phyloP scores from a whole-genome alignment of 2,113 vertebrate genomes.

The Tonatia bakeri region DNA sequence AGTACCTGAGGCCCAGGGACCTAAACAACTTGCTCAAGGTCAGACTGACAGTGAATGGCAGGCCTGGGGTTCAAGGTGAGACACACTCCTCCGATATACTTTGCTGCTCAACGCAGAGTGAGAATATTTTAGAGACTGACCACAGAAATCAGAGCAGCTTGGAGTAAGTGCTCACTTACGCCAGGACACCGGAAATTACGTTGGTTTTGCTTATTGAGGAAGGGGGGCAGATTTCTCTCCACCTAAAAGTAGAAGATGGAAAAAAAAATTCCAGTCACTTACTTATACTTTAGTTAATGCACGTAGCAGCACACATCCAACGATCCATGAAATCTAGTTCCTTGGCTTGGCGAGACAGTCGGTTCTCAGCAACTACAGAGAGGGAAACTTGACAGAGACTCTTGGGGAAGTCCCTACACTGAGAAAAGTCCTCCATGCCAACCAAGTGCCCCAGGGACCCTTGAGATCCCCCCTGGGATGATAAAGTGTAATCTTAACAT shows the following conservation, averaged over 20 bases:
- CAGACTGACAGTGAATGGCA: not conserved
- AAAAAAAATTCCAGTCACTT: not conserved
- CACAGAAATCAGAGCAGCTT: not conserved
- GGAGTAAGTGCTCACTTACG: not conserved
- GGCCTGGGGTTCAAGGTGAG: not conserved
- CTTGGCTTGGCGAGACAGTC: not conserved
- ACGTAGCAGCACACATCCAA: not conserved
- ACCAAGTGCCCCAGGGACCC: constrained; percentile 45
- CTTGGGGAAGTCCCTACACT: constrained; percentile 52
- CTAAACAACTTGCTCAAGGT: not conserved
- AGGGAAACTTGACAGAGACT: constrained; percentile 33
- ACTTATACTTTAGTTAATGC: not conserved
- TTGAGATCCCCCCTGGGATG: constrained; percentile 29
- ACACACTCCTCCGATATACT: not conserved
- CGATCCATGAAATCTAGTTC: not conserved
- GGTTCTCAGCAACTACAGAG: not conserved
- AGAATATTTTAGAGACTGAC: not conserved
- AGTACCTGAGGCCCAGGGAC: not conserved
- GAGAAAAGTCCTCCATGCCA: constrained; percentile 49
- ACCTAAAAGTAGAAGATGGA: not conserved
- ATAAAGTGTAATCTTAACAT: constrained; percentile 22
- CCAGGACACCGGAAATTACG: not conserved
- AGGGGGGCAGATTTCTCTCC: not conserved
- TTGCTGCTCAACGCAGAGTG: not conserved
- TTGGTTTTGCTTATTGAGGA: not conserved